Percentiles rank a stretch among this genome's conserved stretches.
phyloP scores from a whole-genome alignment of 2,888 invertebrate species.

The Synanthedon tipuliformis region DNA sequence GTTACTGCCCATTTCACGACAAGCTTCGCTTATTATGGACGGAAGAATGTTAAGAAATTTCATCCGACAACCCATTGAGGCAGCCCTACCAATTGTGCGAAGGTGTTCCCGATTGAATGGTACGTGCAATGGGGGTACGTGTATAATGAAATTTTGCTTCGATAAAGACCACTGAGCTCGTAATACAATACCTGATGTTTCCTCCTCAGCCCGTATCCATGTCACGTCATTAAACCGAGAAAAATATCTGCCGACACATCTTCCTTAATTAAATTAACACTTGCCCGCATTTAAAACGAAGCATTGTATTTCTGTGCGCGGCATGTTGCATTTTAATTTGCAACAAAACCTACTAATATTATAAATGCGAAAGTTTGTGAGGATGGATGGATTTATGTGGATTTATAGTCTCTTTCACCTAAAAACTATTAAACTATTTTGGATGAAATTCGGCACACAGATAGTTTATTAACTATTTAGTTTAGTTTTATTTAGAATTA shows the following conservation, averaged over 20 bases:
- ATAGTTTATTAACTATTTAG: too few relatives aligned
- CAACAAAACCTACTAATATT: too few relatives aligned
- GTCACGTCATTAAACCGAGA: conserved; percentile 60
- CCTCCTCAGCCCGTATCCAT: conserved; percentile 65
- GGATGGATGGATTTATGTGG: too few relatives aligned
- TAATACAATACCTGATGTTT: conserved; percentile 68
- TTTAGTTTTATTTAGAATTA: too few relatives aligned
- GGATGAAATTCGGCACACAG: too few relatives aligned
- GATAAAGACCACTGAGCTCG: conserved; percentile 64
- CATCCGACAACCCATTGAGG: conserved; percentile 67
- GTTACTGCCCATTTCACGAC: conserved; percentile 63
- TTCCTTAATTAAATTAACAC: conserved; percentile 53
- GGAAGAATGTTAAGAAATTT: conserved; percentile 68
- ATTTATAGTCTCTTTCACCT: too few relatives aligned
- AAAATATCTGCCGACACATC: conserved; percentile 65
- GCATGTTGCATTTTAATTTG: too few relatives aligned
- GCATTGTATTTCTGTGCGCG: not conserved
- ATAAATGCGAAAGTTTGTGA: too few relatives aligned
- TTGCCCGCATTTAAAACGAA: conserved; percentile 13
- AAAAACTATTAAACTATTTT: too few relatives aligned
- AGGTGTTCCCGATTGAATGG: conserved; percentile 67
- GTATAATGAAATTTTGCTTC: conserved; percentile 67
- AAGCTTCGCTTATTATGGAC: conserved; percentile 60
- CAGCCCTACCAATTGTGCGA: conserved; percentile 64
- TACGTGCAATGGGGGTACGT: conserved; percentile 57